These are phyloP conservation scores for Drosophila lacicola DNA, from an alignment of 2,888 invertebrate species.

Conservation along the genomic window DNA sequence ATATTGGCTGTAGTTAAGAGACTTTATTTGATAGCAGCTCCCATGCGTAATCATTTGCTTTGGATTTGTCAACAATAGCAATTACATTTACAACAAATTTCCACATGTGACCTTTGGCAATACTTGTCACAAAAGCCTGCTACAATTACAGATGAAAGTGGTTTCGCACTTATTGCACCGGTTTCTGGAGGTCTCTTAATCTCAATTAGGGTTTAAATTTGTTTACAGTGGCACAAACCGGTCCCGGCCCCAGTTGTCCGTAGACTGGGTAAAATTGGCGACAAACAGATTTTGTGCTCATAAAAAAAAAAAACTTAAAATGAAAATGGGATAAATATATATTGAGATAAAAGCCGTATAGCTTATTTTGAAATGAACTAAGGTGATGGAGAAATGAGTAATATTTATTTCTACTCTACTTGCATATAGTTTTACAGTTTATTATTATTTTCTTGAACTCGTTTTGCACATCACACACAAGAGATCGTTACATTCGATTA, in stretches of 20 bases:
- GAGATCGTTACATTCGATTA: constrained; percentile 47
- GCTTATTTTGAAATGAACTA: too few species aligned
- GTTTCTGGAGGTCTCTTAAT: constrained; percentile 23
- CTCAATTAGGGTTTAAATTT: not conserved
- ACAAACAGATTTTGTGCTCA: not conserved
- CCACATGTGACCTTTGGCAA: constrained; percentile 39
- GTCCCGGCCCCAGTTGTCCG: constrained; percentile 1
- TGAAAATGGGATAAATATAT: too few species aligned
- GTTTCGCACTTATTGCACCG: constrained; percentile 29
- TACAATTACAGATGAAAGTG: constrained; percentile 49
- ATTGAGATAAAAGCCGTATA: too few species aligned
- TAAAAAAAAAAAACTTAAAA: not conserved
- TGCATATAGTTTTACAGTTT: constrained; percentile 4
- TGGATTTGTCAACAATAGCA: not conserved
- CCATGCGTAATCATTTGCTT: not conserved
- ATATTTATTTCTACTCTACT: not conserved
- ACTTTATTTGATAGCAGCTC: not conserved
- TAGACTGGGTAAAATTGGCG: not conserved
- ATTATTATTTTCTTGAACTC: constrained; percentile 25
- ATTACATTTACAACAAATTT: constrained; percentile 17
- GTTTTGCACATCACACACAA: constrained; percentile 40
- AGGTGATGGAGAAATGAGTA: too few species aligned
- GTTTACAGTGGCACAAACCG: constrained; percentile 16
- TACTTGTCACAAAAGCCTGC: not conserved
- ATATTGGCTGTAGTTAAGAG: not conserved